Evolutionary conservation across 2,888 invertebrate genomes (phyloP).

Genomic region (Parnassius apollo): DNA sequence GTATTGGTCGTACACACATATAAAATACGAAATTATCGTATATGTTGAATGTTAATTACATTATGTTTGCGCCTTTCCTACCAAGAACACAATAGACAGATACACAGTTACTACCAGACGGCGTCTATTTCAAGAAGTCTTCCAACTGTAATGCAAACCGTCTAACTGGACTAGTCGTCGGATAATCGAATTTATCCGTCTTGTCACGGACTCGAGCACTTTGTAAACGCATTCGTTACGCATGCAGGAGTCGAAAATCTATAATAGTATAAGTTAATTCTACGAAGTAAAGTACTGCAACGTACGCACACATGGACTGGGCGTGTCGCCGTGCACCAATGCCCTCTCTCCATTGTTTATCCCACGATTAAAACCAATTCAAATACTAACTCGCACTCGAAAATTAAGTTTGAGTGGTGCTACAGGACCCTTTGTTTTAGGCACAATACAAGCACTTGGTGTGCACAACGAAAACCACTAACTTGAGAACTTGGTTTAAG

Average conservation of each 20-base stretch:
- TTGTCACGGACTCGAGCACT: slow-evolving; percentile 23
- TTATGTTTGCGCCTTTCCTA: not conserved
- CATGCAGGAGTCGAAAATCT: slow-evolving; percentile 23
- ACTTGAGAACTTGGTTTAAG: slow-evolving; percentile 25
- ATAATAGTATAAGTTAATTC: slow-evolving; percentile 32
- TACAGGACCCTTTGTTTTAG: slow-evolving; percentile 71
- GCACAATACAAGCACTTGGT: slow-evolving; percentile 66
- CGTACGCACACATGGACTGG: slow-evolving; percentile 60
- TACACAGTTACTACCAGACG: slow-evolving; percentile 4
- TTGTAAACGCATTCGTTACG: slow-evolving; percentile 21
- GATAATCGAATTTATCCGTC: slow-evolving; percentile 27
- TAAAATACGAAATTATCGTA: not conserved
- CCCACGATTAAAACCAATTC: slow-evolving; percentile 80
- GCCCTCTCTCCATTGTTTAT: slow-evolving; percentile 75
- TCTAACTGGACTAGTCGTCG: slow-evolving; percentile 16
- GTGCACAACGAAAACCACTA: slow-evolving; percentile 47
- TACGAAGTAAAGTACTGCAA: slow-evolving; percentile 32
- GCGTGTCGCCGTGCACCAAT: slow-evolving; percentile 64
- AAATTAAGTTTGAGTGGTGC: slow-evolving; percentile 77
- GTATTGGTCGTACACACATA: too few species aligned
- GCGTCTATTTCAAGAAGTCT: slow-evolving; percentile 15
- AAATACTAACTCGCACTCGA: slow-evolving; percentile 78
- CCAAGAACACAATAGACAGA: slow-evolving; percentile 6
- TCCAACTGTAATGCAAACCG: slow-evolving; percentile 10
- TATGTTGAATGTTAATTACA: slow-evolving; percentile 3